phyloP scores from a whole-genome alignment of 2,888 invertebrate genomes.

The Drosophila sordidula region DNA sequence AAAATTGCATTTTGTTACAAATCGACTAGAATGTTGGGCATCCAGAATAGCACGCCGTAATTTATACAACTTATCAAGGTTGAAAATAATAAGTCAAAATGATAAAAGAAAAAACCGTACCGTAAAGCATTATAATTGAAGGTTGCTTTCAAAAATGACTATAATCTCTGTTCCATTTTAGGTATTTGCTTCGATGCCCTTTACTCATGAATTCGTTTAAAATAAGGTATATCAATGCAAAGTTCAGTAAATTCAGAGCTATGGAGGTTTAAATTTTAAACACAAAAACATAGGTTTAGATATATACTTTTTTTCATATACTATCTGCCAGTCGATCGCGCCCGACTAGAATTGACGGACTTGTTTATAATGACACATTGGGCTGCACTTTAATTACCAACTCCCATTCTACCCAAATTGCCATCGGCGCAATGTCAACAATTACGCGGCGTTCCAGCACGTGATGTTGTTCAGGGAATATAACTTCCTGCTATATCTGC shows the following conservation, averaged over 20 bases:
- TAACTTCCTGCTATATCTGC: background rate
- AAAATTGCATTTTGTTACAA: background rate
- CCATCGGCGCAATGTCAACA: constrained; percentile 38
- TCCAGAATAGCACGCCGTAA: background rate
- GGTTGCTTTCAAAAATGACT: background rate
- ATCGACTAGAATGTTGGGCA: background rate
- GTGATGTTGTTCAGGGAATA: constrained; percentile 28
- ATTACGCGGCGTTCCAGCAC: constrained; percentile 35
- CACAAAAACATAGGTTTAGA: too few species aligned
- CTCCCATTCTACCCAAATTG: constrained; percentile 1
- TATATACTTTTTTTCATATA: too few species aligned
- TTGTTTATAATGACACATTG: constrained; percentile 27
- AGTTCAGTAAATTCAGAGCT: too few species aligned
- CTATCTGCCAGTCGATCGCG: background rate
- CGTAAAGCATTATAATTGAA: background rate
- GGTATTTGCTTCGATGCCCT: background rate
- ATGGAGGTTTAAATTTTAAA: too few species aligned
- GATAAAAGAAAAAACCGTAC: too few species aligned
- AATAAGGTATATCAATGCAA: too few species aligned
- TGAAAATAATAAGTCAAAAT: background rate
- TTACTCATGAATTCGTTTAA: too few species aligned
- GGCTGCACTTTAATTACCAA: constrained; percentile 19
- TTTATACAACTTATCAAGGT: background rate
- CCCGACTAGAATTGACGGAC: background rate
- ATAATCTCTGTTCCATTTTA: background rate